Conservation (phyloP, 1,140 invertebrate genomes). For the Pseudomyrmex flavicornis region DNA sequence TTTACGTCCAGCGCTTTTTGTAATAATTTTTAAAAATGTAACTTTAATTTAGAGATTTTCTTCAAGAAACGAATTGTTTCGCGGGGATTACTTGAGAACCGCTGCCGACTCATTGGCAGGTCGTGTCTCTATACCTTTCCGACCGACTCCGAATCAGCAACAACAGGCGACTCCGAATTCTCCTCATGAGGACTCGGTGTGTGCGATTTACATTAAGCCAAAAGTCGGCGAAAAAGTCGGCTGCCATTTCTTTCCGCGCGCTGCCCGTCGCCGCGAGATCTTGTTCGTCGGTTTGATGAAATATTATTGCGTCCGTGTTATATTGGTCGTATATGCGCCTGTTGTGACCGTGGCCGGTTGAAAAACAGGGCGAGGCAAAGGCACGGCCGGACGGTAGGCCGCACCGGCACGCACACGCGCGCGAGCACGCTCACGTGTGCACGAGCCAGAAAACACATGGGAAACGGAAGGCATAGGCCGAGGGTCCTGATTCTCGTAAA, state of each 20-base stretch:
- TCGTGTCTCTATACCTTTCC: conserved; percentile 75
- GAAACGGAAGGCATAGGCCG: conserved; percentile 28
- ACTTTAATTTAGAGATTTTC: not conserved
- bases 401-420: too few species aligned
- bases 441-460: conserved; percentile 15
- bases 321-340: conserved; percentile 44
- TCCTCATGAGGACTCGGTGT: conserved; percentile 53
- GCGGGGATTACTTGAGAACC: not conserved
- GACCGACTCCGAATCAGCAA: conserved; percentile 72
- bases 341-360: conserved; percentile 13
- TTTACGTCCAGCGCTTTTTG: not conserved
- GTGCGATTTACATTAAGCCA: conserved; percentile 23
- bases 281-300: conserved; percentile 76
- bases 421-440: not conserved
- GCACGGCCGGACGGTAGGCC: not conserved
- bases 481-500: conserved; percentile 63
- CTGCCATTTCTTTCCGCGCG: conserved; percentile 20
- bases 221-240: conserved; percentile 9
- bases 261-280: conserved; percentile 64
- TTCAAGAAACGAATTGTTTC: not conserved
- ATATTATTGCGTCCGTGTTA: conserved; percentile 75
- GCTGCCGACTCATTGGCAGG: conserved; percentile 61
- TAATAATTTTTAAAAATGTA: not conserved
- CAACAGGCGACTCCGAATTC: conserved; percentile 71
- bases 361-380: conserved; percentile 29